Conservation (phyloP, 30 jellyfish, hydroid and myxozoan species). For the Calvadosia cruxmelitensis region DNA sequence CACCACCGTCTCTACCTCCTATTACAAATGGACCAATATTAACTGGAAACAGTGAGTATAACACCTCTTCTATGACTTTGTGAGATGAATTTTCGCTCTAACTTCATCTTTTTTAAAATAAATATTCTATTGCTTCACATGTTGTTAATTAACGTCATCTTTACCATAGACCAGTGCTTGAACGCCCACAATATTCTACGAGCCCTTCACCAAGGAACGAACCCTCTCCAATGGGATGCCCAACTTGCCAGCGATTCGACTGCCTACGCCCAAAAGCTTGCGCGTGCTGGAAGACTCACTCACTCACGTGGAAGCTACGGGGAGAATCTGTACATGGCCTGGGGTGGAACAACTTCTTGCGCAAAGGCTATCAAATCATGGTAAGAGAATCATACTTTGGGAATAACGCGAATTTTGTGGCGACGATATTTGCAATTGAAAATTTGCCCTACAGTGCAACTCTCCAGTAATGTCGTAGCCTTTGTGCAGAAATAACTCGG, state of each 20-base stretch:
- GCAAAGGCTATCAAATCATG: slow-evolving; percentile 52
- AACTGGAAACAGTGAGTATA: not conserved
- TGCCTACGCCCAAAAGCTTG: slow-evolving; percentile 38
- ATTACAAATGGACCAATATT: not conserved
- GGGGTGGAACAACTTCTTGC: slow-evolving; percentile 37
- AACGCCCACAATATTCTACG: slow-evolving; percentile 46
- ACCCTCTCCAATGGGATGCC: slow-evolving; percentile 46
- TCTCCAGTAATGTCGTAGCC: too few species aligned
- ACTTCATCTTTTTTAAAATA: too few species aligned
- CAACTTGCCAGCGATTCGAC: slow-evolving; percentile 34
- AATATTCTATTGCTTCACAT: too few species aligned
- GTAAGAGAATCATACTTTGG: slow-evolving; percentile 1
- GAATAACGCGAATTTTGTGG: not conserved
- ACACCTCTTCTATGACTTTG: too few species aligned
- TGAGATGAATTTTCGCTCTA: too few species aligned
- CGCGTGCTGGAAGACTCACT: slow-evolving; percentile 26
- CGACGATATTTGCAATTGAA: not conserved
- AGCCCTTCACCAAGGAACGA: slow-evolving; percentile 37
- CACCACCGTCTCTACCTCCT: not conserved
- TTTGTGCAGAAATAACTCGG: too few species aligned
- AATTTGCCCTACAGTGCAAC: too few species aligned
- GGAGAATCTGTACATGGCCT: slow-evolving; percentile 40
- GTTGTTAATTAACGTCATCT: not conserved
- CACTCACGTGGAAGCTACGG: slow-evolving; percentile 51
- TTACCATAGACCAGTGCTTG: slow-evolving; percentile 30